Conservation (phyloP, 2,113 vertebrate genomes). For the Glareola pratincola region DNA sequence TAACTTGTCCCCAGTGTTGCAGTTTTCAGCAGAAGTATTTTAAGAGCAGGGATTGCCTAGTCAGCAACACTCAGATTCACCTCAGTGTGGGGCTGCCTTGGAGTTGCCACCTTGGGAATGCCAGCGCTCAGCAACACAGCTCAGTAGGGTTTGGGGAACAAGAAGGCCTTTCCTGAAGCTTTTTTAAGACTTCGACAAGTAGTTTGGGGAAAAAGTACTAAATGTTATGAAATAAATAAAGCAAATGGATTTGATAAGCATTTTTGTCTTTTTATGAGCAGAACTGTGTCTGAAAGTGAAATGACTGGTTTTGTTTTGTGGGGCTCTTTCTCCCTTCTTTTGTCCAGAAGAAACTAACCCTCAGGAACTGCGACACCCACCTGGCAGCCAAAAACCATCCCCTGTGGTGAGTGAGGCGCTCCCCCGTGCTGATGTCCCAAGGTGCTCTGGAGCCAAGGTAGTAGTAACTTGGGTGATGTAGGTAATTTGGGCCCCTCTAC, state of each 20-base stretch:
- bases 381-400: constrained; percentile 67
- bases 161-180: neutral
- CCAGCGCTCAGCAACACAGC: neutral
- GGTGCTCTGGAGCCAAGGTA: constrained; percentile 41
- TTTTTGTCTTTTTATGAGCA: neutral
- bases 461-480: neutral
- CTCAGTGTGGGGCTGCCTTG: neutral
- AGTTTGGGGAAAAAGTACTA: neutral
- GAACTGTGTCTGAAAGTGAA: neutral
- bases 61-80: neutral
- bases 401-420: constrained; percentile 68
- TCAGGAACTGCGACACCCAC: constrained; percentile 70
- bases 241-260: neutral
- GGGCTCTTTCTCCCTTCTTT: constrained; percentile 11
- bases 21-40: neutral
- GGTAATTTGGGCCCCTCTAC: neutral
- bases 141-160: neutral
- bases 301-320: neutral
- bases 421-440: neutral
- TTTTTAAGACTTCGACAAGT: neutral
- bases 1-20: neutral
- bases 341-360: constrained; percentile 69
- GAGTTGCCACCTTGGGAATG: neutral
- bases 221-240: neutral
- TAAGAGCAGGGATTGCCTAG: neutral